Conservation (phyloP, 2,888 invertebrate genomes). For the Formica aserva region DNA sequence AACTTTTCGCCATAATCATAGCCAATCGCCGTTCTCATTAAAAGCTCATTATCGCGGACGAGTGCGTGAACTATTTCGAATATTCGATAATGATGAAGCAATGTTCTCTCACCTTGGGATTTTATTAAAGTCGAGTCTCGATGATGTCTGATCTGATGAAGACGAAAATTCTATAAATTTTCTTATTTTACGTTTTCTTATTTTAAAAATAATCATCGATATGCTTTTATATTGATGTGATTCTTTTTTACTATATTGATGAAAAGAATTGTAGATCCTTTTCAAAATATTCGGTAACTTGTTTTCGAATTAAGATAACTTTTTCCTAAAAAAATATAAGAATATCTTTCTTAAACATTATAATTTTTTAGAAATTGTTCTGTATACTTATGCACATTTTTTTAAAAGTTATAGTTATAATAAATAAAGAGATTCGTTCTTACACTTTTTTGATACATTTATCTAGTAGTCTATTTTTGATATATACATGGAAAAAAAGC, state of each 20-base stretch:
- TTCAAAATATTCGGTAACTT: background rate
- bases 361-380: background rate
- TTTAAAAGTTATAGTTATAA: background rate
- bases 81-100: constrained; percentile 70
- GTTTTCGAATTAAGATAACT: background rate
- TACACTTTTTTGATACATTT: constrained; percentile 23
- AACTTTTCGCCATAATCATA: constrained; percentile 63
- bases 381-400: background rate
- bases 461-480: constrained; percentile 24
- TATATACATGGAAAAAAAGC: too few relatives aligned
- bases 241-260: background rate
- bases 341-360: background rate
- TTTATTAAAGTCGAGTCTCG: constrained; percentile 66
- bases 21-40: constrained; percentile 68
- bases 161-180: constrained; percentile 68
- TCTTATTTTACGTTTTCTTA: constrained; percentile 21
- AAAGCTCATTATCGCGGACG: constrained; percentile 69
- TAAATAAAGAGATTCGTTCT: background rate
- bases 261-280: background rate
- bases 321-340: background rate
- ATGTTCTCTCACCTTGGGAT: constrained; percentile 59
- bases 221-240: constrained; percentile 38
- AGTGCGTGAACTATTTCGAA: constrained; percentile 71
- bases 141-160: constrained; percentile 52
- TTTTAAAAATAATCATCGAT: constrained; percentile 61